Evolutionary conservation across 2,113 vertebrate species (phyloP).

Genomic region (Plectropomus leopardus): DNA sequence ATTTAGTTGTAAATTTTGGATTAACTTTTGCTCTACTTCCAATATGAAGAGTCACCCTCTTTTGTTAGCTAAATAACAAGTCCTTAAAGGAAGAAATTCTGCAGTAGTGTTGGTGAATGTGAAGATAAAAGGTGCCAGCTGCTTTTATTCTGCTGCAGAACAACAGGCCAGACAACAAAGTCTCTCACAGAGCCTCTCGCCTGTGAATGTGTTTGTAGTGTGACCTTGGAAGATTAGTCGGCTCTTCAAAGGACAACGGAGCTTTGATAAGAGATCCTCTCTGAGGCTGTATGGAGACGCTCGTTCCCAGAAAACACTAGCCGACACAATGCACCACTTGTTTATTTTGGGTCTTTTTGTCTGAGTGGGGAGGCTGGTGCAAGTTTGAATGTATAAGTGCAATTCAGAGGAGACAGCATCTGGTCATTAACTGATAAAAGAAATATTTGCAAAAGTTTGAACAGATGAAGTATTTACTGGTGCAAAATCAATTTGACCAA

Average conservation of each 20-base stretch:
- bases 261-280: conserved; percentile 51
- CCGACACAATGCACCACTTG: conserved; percentile 36
- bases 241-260: conserved; percentile 56
- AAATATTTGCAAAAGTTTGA: too few species aligned
- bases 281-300: conserved; percentile 35
- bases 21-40: too few species aligned
- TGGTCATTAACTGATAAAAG: too few species aligned
- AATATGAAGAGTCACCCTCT: not conserved
- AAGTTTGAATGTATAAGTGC: not conserved
- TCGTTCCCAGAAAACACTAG: not conserved
- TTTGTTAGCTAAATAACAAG: not conserved
- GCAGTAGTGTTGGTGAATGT: not conserved
- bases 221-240: conserved; percentile 33
- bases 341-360: conserved; percentile 21
- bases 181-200: conserved; percentile 8
- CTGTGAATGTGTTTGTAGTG: conserved; percentile 23
- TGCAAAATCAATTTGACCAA: not conserved
- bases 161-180: conserved; percentile 24
- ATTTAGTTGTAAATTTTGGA: too few species aligned
- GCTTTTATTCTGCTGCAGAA: conserved; percentile 1
- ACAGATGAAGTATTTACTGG: too few species aligned
- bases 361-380: conserved; percentile 7
- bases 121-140: not conserved
- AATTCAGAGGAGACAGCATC: conserved; percentile 4
- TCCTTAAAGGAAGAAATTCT: not conserved